Base-by-base conservation (phyloP, 2,113 vertebrate species). In the Megaptera novaeangliae region DNA sequence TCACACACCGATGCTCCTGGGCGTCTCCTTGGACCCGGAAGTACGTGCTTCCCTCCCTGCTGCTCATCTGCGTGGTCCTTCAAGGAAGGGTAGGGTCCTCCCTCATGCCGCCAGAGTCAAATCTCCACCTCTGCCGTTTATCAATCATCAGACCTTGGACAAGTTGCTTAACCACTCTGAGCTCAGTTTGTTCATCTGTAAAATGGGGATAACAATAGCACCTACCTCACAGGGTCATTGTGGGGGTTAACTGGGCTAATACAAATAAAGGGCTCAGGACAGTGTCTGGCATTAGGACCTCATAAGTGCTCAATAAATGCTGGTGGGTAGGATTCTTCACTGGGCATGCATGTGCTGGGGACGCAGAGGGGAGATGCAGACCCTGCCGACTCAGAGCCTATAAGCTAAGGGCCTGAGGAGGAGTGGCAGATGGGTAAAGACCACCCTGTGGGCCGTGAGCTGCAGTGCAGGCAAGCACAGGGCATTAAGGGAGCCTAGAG, bases 371-470 rank as follows among this genome's bases (percentile, higher is more conserved):
- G 3, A 44, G 68, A 25, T 52, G 1, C 2, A 34, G 23, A 10
- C 11, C 31, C 41, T 27, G 27, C 1, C 6, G 27, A 0, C 41
- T n/a, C 0, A 0, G 39, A 39, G 29, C 34, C 91, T 20, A 0
- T 2, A 52, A 4, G n/a, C 61, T 11, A 34, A 44, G 21, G 23
- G 39, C 18, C 61, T n/a, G 52, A 5, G 52, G 17, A n/a, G 23
- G 17, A 17, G 12, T 1, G 39, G 69, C 17, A 61, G 21, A 17
- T 6, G 23, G 21, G 21, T 31, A 4, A 69, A 44, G 44, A 39
- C 12, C 44, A 8, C 21, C 8, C 17, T 0, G 1, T 18, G 5
- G 49, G 34, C 14, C 1, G 4, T 29, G 59, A 72, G 31, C 59
- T 3, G 63, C 36, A 7, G 11, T 8, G 5, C 31, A 49, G 46